A percentile compares a stretch with the other conserved stretches of the same genome.
Evolutionary conservation across 2,797 vertebrate species (phyloP).

Genomic region (Neosilurus mollespiculum): DNA sequence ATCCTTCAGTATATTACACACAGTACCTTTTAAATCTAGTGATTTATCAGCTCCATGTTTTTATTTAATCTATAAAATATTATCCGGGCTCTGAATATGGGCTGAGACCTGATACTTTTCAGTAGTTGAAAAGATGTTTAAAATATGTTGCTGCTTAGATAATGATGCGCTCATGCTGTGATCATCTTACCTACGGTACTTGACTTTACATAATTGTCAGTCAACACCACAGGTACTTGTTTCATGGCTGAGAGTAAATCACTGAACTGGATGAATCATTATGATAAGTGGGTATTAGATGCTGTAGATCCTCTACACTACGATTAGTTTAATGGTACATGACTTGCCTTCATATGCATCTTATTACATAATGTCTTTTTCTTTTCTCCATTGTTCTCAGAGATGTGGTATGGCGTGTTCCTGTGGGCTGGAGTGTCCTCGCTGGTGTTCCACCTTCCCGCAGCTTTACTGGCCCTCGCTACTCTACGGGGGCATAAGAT

Average conservation of each 20-base stretch:
- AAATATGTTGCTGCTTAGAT: background rate
- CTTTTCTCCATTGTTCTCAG: slow-evolving; percentile 63
- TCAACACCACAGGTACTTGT: background rate
- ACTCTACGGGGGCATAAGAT: slow-evolving; percentile 89
- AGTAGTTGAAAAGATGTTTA: background rate
- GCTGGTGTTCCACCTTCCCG: slow-evolving; percentile 88
- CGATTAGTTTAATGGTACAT: background rate
- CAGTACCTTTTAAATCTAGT: background rate
- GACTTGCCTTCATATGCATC: background rate
- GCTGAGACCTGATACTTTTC: background rate
- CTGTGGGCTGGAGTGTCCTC: slow-evolving; percentile 93
- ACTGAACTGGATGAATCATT: background rate
- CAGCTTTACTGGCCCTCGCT: slow-evolving; percentile 85
- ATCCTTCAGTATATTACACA: too few relatives aligned
- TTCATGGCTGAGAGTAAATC: background rate
- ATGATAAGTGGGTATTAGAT: background rate
- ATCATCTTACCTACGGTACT: background rate
- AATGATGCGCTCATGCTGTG: too few relatives aligned
- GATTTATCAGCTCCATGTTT: background rate
- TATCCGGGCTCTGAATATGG: background rate
- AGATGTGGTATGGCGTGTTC: slow-evolving; percentile 98
- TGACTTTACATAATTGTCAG: background rate
- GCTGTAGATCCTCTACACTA: background rate
- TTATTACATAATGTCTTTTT: background rate
- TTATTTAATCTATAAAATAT: background rate